Evolutionary conservation across 2,888 invertebrate species (phyloP).

Genomic region (Eretmocerus hayati): DNA sequence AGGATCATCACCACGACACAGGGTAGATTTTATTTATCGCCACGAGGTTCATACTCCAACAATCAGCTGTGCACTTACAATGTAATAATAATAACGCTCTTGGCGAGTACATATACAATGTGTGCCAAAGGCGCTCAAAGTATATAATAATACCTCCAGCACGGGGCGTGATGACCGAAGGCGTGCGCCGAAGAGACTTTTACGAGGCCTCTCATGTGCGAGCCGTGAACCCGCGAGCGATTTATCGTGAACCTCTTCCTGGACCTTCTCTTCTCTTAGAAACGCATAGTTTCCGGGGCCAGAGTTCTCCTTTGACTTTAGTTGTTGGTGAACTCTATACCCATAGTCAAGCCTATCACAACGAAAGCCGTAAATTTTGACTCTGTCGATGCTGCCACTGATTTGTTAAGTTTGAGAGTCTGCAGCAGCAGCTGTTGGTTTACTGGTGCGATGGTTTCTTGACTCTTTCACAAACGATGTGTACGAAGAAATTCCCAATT

Average conservation of each 20-base stretch:
- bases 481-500: too few relatives aligned
- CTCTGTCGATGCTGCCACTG: conserved; percentile 5
- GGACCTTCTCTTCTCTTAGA: not conserved
- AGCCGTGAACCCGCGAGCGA: too few relatives aligned
- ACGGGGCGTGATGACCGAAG: not conserved
- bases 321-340: too few relatives aligned
- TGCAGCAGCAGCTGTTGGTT: too few relatives aligned
- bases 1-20: too few relatives aligned
- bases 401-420: too few relatives aligned
- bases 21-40: too few relatives aligned
- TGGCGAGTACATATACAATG: too few relatives aligned
- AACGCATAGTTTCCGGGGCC: conserved; percentile 1
- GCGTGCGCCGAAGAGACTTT: conserved; percentile 10
- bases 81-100: conserved; percentile 8
- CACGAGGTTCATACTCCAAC: too few relatives aligned
- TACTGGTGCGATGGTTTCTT: too few relatives aligned
- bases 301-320: too few relatives aligned
- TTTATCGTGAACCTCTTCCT: conserved; percentile 18
- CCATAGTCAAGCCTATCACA: not conserved
- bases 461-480: too few relatives aligned
- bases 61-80: conserved; percentile 10
- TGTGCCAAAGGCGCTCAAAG: not conserved
- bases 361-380: conserved; percentile 12
- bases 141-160: not conserved
- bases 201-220: conserved; percentile 8